These are phyloP conservation scores for Delichon dasypus DNA, from an alignment of 2,797 vertebrate species.

Conservation along the genomic window DNA sequence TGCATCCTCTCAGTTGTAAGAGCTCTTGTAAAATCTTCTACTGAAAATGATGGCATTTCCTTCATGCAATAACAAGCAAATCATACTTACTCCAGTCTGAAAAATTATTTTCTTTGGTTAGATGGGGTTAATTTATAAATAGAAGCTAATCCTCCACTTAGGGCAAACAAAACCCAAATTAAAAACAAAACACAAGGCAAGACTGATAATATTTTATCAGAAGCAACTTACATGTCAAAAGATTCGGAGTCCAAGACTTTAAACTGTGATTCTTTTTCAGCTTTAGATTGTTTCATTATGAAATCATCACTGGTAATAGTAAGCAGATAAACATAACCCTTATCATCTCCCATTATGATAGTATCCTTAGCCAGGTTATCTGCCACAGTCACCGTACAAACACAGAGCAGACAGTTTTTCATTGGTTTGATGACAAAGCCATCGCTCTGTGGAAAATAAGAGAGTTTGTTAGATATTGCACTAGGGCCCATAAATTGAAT, in stretches of 20 bases:
- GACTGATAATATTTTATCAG: neutral
- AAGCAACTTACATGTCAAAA: slow-evolving; percentile 67
- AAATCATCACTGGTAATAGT: slow-evolving; percentile 71
- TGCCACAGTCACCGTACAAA: slow-evolving; percentile 53
- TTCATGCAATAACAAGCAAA: neutral
- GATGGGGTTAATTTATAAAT: neutral
- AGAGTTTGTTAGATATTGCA: neutral
- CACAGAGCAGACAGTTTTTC: slow-evolving; percentile 73
- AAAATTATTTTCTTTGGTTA: neutral
- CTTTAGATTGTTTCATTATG: slow-evolving; percentile 61
- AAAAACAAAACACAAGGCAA: neutral
- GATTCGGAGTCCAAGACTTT: slow-evolving; percentile 66
- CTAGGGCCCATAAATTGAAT: neutral
- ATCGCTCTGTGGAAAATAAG: slow-evolving; percentile 61
- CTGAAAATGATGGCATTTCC: neutral
- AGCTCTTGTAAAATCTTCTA: neutral
- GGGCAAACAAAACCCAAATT: neutral
- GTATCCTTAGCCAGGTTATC: slow-evolving; percentile 64
- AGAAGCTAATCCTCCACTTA: neutral
- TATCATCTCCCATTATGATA: slow-evolving; percentile 75
- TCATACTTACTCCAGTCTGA: neutral
- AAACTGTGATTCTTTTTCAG: slow-evolving; percentile 42
- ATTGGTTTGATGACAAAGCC: slow-evolving; percentile 73
- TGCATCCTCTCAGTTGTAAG: neutral
- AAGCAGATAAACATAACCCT: slow-evolving; percentile 71